Evolutionary conservation across 2,797 vertebrate genomes (phyloP), one percentile per base, ranked within the genome.

Genomic region (Spinibarbus caldwelli): DNA sequence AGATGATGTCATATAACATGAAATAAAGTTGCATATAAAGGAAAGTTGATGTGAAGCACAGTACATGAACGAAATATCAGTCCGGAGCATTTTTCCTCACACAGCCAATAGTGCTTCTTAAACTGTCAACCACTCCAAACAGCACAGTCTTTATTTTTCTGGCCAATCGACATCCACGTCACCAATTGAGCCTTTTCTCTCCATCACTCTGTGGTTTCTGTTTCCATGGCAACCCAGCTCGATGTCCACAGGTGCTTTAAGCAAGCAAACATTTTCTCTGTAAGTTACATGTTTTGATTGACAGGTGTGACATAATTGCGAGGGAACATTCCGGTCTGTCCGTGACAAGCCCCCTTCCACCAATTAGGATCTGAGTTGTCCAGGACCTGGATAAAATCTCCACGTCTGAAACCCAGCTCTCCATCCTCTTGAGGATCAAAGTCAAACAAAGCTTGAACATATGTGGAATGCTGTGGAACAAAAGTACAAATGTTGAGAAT

Each of bases 401-500:
- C 97, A 0, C 97, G 97, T 73, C 97, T 95, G 93, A 99, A 98
- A 81, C 97, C 97, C 90, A 99, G 96, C 95, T 99, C 97, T 5
- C 98, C 97, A 84, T 98, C 98, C 92, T 99, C 98, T 91, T 99
- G 98, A 31, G 98, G 98, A 91, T 99, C 98, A 34, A 99, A 99
- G 95, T 99, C 98, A 86, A 99, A 99, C 90, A 99, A 96, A 54
- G 98, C 97, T 93, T 98, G 97, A 92, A 99, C 98, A 0, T 97
- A 99, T 0, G 97, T 97, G 6, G 97, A 97, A 93, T 98, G 97
- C 97, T 99, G 95, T 31, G 26, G 34, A 80, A 52, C 7, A 54
- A 47, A 80, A 49, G 10, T 1, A 23, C 19, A 68, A 38, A 80
- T 68, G 31, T 67, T 80, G 17, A 67, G 26, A 49, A n/a, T 52